Evolutionary conservation across 2,797 vertebrate species (phyloP).

Genomic region (Pseudomugil gertrudae): DNA sequence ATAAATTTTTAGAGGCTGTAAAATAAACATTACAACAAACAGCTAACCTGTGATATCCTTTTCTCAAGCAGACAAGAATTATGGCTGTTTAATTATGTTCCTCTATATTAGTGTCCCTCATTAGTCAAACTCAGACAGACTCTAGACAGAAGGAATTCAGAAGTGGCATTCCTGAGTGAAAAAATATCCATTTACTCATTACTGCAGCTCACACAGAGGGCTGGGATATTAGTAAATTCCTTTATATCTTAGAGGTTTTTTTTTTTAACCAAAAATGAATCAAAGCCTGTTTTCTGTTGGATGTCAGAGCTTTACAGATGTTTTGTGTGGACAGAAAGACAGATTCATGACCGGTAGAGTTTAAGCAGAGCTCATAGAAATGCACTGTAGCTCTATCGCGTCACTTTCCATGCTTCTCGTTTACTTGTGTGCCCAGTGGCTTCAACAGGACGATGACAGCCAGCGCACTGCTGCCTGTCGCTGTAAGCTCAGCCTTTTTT

Average conservation of each 20-base stretch:
- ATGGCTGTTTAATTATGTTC: slow-evolving; percentile 49
- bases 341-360: slow-evolving; percentile 3
- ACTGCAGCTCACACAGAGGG: slow-evolving; percentile 17
- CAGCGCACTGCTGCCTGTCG: slow-evolving; percentile 65
- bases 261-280: background rate
- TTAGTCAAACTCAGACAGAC: slow-evolving; percentile 62
- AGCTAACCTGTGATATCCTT: background rate
- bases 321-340: background rate
- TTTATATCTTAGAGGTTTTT: background rate
- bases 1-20: background rate
- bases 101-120: slow-evolving; percentile 55
- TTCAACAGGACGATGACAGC: slow-evolving; percentile 61
- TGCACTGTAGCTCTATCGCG: background rate
- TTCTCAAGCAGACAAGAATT: slow-evolving; percentile 35
- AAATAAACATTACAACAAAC: background rate
- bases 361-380: background rate
- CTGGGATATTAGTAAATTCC: slow-evolving; percentile 8
- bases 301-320: slow-evolving; percentile 14
- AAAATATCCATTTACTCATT: slow-evolving; percentile 50
- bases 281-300: background rate
- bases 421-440: slow-evolving; percentile 4
- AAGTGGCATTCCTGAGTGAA: slow-evolving; percentile 47
- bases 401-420: slow-evolving; percentile 19
- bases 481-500: slow-evolving; percentile 54
- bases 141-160: slow-evolving; percentile 61